Conservation (phyloP, 2,113 vertebrate genomes). For the Onychostoma macrolepis region DNA sequence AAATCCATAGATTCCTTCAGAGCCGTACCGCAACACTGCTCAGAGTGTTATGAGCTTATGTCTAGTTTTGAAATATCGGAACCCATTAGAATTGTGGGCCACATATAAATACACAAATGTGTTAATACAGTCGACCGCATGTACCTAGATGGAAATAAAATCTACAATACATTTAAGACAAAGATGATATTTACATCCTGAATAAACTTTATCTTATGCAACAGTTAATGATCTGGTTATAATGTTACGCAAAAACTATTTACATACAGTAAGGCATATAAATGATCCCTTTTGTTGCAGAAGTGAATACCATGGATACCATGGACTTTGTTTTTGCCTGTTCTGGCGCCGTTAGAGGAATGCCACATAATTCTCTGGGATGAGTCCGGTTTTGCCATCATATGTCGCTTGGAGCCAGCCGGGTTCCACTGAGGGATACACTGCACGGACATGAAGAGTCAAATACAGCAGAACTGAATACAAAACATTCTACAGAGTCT, state of each 20-base stretch:
- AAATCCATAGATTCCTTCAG: not conserved
- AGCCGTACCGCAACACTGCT: constrained; percentile 35
- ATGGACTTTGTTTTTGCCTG: constrained; percentile 80
- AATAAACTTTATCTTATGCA: constrained; percentile 19
- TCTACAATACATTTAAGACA: constrained; percentile 44
- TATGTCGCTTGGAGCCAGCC: constrained; percentile 98
- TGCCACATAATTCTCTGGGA: constrained; percentile 96
- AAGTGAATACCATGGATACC: constrained; percentile 89
- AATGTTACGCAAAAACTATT: constrained; percentile 28
- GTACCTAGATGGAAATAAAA: constrained; percentile 40
- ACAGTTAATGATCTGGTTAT: constrained; percentile 27
- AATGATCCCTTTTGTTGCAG: constrained; percentile 74
- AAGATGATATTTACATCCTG: constrained; percentile 45
- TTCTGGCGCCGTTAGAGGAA: constrained; percentile 79
- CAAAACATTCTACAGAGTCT: not conserved
- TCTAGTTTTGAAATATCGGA: constrained; percentile 40
- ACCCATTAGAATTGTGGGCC: constrained; percentile 20
- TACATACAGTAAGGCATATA: constrained; percentile 41
- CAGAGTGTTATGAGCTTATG: constrained; percentile 47
- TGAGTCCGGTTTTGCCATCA: constrained; percentile 92
- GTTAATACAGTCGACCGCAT: constrained; percentile 36
- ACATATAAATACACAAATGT: constrained; percentile 48
- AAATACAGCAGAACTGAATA: not conserved
- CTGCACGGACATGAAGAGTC: constrained; percentile 70
- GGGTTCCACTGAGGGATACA: constrained; percentile 94